Conservation (phyloP, 2,797 vertebrate genomes). For the Fistularia tabacaria region DNA sequence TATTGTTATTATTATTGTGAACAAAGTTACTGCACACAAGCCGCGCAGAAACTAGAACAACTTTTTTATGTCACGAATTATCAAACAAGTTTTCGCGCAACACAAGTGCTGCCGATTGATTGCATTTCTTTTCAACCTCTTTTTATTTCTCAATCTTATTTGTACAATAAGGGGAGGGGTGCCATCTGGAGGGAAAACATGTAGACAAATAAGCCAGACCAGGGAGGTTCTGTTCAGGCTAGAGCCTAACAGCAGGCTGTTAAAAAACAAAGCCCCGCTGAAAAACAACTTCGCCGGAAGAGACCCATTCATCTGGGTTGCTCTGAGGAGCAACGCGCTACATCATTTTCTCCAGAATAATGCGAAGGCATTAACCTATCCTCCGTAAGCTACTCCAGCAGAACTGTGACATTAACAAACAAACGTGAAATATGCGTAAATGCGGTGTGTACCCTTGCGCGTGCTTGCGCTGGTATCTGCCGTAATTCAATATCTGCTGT, state of each 20-base stretch:
- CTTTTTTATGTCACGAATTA: slow-evolving; percentile 11
- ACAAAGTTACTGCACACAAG: too few relatives aligned
- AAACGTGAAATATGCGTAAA: slow-evolving; percentile 15
- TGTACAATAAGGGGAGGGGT: slow-evolving; percentile 4
- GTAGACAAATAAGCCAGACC: slow-evolving; percentile 12
- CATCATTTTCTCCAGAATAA: slow-evolving; percentile 15
- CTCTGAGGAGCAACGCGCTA: slow-evolving; percentile 4
- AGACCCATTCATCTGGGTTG: slow-evolving; percentile 17
- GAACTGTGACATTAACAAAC: slow-evolving; percentile 7
- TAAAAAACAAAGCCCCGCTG: slow-evolving; percentile 1
- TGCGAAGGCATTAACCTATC: slow-evolving; percentile 4
- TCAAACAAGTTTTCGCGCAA: slow-evolving; percentile 1
- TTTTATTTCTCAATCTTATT: slow-evolving; percentile 14
- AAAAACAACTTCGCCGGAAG: slow-evolving; percentile 7
- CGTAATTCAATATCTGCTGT: slow-evolving; percentile 35
- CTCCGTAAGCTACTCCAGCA: slow-evolving; percentile 2
- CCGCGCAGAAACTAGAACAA: too few relatives aligned
- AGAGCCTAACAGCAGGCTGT: slow-evolving; percentile 1
- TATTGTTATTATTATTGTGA: too few relatives aligned
- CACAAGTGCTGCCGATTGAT: slow-evolving; percentile 13
- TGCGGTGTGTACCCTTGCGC: slow-evolving; percentile 7
- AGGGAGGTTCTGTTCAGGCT: slow-evolving; percentile 9
- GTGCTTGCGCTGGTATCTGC: slow-evolving; percentile 12
- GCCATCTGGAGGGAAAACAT: slow-evolving; percentile 14
- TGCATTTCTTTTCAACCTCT: slow-evolving; percentile 15